A percentile compares a stretch with the other conserved stretches of the same genome.
phyloP scores from a whole-genome alignment of 2,888 invertebrate species.

The Elegia similella region DNA sequence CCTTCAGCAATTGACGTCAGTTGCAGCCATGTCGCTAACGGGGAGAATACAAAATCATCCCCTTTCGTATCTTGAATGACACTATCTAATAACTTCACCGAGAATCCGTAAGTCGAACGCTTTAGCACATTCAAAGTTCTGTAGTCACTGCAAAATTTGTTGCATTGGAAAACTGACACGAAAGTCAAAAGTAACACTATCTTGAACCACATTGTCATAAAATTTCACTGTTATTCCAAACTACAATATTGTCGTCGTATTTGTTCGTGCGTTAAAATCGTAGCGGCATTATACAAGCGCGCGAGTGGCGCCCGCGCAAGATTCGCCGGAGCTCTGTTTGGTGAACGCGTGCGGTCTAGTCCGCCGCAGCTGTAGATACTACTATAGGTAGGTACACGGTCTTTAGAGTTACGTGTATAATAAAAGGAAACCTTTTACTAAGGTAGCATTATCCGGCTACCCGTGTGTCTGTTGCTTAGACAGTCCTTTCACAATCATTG shows the following conservation, averaged over 20 bases:
- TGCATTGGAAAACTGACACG: background rate
- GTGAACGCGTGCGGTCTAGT: background rate
- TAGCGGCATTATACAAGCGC: background rate
- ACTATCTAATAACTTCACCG: conserved; percentile 50
- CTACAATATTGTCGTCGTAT: background rate
- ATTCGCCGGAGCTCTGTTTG: background rate
- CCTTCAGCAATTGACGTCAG: conserved; percentile 54
- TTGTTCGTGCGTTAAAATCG: background rate
- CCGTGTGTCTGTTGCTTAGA: too few species aligned
- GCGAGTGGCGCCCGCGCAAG: background rate
- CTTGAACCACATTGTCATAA: conserved; percentile 7
- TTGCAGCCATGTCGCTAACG: conserved; percentile 60
- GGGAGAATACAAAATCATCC: conserved; percentile 66
- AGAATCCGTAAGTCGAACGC: conserved; percentile 53
- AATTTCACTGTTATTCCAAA: background rate
- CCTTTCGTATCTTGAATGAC: conserved; percentile 44
- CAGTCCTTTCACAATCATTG: too few species aligned
- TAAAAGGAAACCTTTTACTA: too few species aligned
- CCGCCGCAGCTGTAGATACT: too few species aligned
- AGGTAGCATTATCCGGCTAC: too few species aligned
- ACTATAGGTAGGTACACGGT: too few species aligned
- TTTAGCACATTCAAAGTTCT: conserved; percentile 42
- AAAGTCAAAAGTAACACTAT: conserved; percentile 1
- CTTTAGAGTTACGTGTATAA: too few species aligned
- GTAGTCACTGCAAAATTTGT: conserved; percentile 35